Percentiles rank a stretch among this genome's conserved stretches.
Conservation (phyloP, 2,888 invertebrate genomes). For the Diadromus collaris region DNA sequence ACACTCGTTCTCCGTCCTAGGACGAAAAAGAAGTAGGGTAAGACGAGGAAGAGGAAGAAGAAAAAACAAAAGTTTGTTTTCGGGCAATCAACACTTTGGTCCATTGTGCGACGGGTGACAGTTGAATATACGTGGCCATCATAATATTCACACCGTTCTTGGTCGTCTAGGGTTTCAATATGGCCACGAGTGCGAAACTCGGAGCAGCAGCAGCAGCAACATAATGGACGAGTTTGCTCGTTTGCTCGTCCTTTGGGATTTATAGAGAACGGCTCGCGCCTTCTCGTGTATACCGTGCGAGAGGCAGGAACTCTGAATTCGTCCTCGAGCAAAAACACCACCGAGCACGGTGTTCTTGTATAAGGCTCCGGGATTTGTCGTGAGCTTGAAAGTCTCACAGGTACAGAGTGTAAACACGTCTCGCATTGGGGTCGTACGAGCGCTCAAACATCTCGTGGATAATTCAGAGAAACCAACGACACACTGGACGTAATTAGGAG, state of each 20-base stretch:
- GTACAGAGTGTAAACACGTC: not conserved
- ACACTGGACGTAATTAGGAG: no score
- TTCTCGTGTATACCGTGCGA: not conserved
- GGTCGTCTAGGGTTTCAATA: constrained; percentile 74
- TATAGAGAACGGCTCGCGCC: constrained; percentile 3
- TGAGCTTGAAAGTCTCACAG: not conserved
- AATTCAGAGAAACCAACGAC: not conserved
- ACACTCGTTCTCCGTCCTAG: constrained; percentile 48
- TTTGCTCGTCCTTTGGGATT: constrained; percentile 16
- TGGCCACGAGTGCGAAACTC: constrained; percentile 66
- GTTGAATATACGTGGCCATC: constrained; percentile 77
- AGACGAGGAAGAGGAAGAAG: constrained; percentile 47
- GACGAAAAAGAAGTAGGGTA: constrained; percentile 65
- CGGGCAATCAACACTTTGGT: constrained; percentile 77
- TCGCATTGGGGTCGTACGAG: not conserved
- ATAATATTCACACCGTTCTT: constrained; percentile 79
- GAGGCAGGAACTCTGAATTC: not conserved
- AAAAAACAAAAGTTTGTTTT: constrained; percentile 75
- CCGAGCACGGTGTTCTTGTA: not conserved
- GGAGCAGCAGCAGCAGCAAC: constrained; percentile 55
- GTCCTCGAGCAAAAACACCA: constrained; percentile 1
- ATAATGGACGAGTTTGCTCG: constrained; percentile 39
- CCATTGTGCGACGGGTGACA: constrained; percentile 75
- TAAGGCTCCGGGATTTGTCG: not conserved
- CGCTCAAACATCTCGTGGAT: not conserved